Percentiles rank a stretch among this genome's conserved stretches.
Evolutionary conservation across 2,113 vertebrate species (phyloP).

Genomic region (Cheilinus undulatus): DNA sequence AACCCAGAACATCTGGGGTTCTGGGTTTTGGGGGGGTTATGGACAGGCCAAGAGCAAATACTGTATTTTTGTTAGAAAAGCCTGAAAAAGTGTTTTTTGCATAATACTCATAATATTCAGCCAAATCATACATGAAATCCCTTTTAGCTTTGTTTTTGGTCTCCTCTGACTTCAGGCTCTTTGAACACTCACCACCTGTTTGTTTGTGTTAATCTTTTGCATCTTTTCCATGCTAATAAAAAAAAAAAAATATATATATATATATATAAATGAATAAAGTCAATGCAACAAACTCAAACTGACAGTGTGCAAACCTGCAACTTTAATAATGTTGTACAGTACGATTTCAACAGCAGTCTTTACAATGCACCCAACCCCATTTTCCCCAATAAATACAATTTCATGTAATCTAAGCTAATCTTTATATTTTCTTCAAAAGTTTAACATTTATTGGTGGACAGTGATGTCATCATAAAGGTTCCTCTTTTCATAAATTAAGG

Average conservation of each 20-base stretch:
- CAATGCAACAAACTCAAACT: conserved; percentile 18
- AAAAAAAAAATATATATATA: neutral
- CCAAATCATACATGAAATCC: too few species aligned
- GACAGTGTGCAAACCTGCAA: conserved; percentile 81
- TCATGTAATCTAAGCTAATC: conserved; percentile 69
- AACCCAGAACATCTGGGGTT: too few species aligned
- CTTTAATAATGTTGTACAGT: conserved; percentile 81
- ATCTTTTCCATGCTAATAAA: neutral
- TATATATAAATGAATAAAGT: conserved; percentile 8
- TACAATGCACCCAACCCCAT: conserved; percentile 61
- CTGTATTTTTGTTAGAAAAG: too few species aligned
- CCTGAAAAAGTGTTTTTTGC: too few species aligned
- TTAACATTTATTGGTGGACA: conserved; percentile 63
- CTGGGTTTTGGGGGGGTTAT: too few species aligned
- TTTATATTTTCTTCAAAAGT: conserved; percentile 53
- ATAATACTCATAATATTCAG: too few species aligned
- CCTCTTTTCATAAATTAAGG: conserved; percentile 42
- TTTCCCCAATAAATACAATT: conserved; percentile 72
- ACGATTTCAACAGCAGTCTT: conserved; percentile 77
- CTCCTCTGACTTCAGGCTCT: too few species aligned
- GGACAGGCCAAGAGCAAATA: too few species aligned
- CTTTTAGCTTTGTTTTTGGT: too few species aligned
- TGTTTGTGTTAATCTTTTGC: too few species aligned
- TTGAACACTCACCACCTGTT: too few species aligned
- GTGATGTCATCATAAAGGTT: conserved; percentile 62